Percentiles rank a stretch among this genome's conserved stretches.
Evolutionary conservation across 2,113 vertebrate genomes (phyloP).

Genomic region (Copsychus sechellarum): DNA sequence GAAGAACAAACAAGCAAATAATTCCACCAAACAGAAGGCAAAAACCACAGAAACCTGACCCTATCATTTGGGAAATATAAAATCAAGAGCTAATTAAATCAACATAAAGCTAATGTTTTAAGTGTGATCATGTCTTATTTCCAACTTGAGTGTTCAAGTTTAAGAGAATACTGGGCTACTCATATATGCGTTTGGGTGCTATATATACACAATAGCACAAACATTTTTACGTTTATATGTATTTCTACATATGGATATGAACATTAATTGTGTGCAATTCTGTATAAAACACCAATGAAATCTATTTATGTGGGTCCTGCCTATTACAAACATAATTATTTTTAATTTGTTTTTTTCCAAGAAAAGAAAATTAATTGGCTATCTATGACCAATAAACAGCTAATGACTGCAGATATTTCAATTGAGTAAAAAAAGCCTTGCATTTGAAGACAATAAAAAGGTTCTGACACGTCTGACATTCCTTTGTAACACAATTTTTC

Average conservation of each 20-base stretch:
- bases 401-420: conserved; percentile 58
- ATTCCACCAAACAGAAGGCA: neutral
- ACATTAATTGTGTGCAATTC: neutral
- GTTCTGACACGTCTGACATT: conserved; percentile 44
- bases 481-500: conserved; percentile 52
- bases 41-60: neutral
- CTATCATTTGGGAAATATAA: neutral
- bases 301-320: neutral
- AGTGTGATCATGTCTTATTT: conserved; percentile 24
- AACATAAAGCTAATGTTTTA: conserved; percentile 28
- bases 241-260: neutral
- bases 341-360: neutral
- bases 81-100: conserved; percentile 40
- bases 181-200: neutral
- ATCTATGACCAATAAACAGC: conserved; percentile 56
- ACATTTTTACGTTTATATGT: conserved; percentile 1
- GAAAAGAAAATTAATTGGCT: conserved; percentile 45
- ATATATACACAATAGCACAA: neutral
- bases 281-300: neutral
- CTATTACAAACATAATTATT: neutral
- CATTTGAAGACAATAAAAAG: conserved; percentile 65
- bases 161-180: neutral
- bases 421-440: conserved; percentile 49
- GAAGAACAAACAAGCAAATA: neutral
- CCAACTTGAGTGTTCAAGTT: conserved; percentile 1